These are phyloP conservation scores for Ammospiza nelsoni DNA, from an alignment of 2,113 vertebrate species.

Conservation along the genomic window DNA sequence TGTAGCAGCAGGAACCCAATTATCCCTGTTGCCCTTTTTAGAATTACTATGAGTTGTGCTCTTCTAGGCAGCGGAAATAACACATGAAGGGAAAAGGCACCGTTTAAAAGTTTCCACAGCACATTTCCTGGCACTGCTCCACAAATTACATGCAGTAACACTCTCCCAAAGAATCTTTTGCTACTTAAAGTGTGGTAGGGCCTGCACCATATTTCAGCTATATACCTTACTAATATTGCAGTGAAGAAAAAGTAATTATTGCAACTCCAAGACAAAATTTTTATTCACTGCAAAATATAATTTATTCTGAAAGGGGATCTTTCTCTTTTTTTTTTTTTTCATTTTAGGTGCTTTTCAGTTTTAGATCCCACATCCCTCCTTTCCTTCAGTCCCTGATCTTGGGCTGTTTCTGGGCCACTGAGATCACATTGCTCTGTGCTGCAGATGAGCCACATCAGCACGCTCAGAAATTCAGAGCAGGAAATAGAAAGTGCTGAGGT, in stretches of 20 bases:
- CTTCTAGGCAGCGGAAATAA: conserved; percentile 37
- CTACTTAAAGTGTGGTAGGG: neutral
- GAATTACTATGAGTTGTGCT: conserved; percentile 21
- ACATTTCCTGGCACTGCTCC: neutral
- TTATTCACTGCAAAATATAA: accelerated
- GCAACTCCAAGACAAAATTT: neutral
- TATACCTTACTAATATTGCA: neutral
- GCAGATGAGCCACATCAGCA: neutral
- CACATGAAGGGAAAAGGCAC: neutral
- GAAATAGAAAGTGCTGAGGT: neutral
- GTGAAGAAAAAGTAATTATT: neutral
- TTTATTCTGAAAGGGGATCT: neutral
- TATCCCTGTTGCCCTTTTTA: conserved; percentile 46
- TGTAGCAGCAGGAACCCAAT: conserved; percentile 53
- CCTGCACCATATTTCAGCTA: neutral
- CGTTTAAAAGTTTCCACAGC: neutral
- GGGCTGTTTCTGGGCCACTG: neutral
- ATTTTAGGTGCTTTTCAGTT: neutral
- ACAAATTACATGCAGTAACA: neutral
- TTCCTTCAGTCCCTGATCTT: neutral
- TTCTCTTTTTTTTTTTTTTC: neutral
- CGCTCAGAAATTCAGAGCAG: neutral
- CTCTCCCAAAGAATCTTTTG: neutral
- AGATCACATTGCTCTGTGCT: neutral
- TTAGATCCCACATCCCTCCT: neutral